Evolutionary conservation across 2,888 invertebrate genomes (phyloP).

Genomic region (Napeogenes inachia): DNA sequence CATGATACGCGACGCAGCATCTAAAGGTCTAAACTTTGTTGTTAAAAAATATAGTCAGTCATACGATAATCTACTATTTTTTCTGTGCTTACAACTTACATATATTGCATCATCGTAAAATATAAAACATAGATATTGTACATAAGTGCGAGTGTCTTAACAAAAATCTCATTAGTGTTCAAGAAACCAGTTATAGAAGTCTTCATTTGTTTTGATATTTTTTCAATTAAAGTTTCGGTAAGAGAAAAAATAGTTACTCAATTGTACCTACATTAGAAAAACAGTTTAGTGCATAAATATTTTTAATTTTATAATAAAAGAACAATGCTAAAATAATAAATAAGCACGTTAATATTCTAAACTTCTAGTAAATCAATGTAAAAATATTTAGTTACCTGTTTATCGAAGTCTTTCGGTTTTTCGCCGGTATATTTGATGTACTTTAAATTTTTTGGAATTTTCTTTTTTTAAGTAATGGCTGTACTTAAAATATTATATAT

Average conservation of each 20-base stretch:
- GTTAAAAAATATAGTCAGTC: background rate
- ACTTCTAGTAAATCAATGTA: too few relatives aligned
- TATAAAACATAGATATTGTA: slow-evolving; percentile 7
- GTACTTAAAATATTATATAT: background rate
- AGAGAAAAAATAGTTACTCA: background rate
- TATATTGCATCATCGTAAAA: slow-evolving; percentile 7
- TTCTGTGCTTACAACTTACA: too few relatives aligned
- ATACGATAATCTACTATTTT: slow-evolving; percentile 5
- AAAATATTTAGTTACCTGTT: background rate
- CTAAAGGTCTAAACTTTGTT: slow-evolving; percentile 11
- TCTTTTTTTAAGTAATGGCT: too few relatives aligned
- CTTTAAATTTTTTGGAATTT: too few relatives aligned
- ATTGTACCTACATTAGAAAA: too few relatives aligned
- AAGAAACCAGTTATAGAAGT: slow-evolving; percentile 4
- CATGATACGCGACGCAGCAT: slow-evolving; percentile 14
- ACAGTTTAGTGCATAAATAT: background rate
- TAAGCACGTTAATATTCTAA: too few relatives aligned
- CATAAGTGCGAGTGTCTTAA: slow-evolving; percentile 5
- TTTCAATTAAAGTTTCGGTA: background rate
- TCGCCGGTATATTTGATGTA: background rate
- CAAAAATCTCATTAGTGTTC: slow-evolving; percentile 2
- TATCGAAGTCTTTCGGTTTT: slow-evolving; percentile 12
- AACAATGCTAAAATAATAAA: too few relatives aligned
- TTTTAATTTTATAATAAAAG: too few relatives aligned
- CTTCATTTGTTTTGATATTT: slow-evolving; percentile 3